Evolutionary conservation across 1,140 invertebrate species (phyloP).

Genomic region (Trissolcus basalis): DNA sequence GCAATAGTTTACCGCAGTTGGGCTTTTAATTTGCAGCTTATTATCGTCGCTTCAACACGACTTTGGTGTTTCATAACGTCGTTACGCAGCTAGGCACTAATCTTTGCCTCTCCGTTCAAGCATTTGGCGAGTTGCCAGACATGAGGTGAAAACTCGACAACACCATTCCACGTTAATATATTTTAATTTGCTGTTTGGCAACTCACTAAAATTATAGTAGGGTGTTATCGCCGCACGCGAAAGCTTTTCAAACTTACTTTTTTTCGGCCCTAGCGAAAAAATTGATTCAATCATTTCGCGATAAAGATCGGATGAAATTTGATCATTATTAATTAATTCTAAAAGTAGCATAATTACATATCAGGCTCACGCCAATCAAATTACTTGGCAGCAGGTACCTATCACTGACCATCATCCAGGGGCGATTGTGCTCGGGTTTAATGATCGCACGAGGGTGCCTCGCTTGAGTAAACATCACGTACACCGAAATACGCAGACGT

Average conservation of each 20-base stretch:
- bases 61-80: slow-evolving; percentile 69
- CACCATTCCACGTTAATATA: slow-evolving; percentile 42
- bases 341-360: slow-evolving; percentile 42
- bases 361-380: slow-evolving; percentile 28
- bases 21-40: slow-evolving; percentile 69
- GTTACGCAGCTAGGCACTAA: slow-evolving; percentile 68
- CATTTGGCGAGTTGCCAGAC: slow-evolving; percentile 63
- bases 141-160: slow-evolving; percentile 46
- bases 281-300: too few relatives aligned
- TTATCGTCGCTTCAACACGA: slow-evolving; percentile 64
- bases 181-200: too few relatives aligned
- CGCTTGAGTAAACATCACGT: slow-evolving; percentile 56
- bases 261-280: too few relatives aligned
- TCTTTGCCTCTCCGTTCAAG: slow-evolving; percentile 63
- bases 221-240: too few relatives aligned
- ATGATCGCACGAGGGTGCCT: slow-evolving; percentile 52
- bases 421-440: slow-evolving; percentile 46
- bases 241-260: too few relatives aligned
- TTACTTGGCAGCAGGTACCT: slow-evolving; percentile 45
- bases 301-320: too few relatives aligned
- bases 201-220: neutral
- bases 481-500: slow-evolving; percentile 56
- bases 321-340: too few relatives aligned
- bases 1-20: neutral
- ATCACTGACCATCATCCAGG: slow-evolving; percentile 51